These are phyloP conservation scores for Propithecus coquereli DNA, from an alignment of 2,113 vertebrate species.

Conservation along the genomic window DNA sequence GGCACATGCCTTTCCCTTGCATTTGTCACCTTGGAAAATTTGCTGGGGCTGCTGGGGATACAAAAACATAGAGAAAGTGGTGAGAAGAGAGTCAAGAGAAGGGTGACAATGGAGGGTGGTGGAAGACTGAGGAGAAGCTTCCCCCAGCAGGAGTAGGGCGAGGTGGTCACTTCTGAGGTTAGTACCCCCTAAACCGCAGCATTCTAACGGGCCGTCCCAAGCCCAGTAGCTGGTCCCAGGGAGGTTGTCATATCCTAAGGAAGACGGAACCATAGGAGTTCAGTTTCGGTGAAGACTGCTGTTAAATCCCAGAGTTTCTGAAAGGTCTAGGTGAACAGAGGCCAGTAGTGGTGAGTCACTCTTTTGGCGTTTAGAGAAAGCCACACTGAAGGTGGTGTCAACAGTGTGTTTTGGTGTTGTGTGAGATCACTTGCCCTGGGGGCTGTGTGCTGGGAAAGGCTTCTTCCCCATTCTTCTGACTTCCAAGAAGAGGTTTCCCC, in stretches of 20 bases:
- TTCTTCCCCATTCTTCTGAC: not conserved
- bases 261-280: not conserved
- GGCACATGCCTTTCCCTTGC: constrained; percentile 39
- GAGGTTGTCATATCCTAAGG: not conserved
- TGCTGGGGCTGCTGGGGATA: constrained; percentile 65
- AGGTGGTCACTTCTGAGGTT: not conserved
- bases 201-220: not conserved
- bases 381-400: not conserved
- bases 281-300: not conserved
- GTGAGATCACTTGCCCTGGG: not conserved
- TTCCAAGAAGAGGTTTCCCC: not conserved
- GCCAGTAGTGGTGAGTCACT: not conserved
- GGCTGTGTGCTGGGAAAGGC: not conserved
- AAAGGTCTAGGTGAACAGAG: not conserved
- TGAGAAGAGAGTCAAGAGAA: not conserved
- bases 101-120: not conserved
- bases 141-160: not conserved
- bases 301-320: not conserved
- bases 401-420: not conserved
- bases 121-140: not conserved
- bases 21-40: constrained; percentile 54
- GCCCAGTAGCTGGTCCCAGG: not conserved
- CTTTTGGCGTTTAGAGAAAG: not conserved
- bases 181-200: not conserved
- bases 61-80: not conserved